Evolutionary conservation across 1,140 invertebrate species (phyloP).

Genomic region (Zelostemma sp.): DNA sequence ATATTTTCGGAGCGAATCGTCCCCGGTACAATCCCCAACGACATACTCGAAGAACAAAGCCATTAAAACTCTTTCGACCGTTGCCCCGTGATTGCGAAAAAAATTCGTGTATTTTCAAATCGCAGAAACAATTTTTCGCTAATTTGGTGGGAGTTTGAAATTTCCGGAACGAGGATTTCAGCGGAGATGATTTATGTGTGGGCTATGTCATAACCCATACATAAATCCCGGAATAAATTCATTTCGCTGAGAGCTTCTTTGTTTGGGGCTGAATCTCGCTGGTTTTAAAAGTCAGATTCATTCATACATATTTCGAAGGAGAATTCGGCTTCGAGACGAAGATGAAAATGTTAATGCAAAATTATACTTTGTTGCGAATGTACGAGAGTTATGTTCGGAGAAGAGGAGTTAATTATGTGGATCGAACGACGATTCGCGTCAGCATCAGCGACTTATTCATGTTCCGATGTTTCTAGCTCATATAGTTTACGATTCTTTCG

Average conservation of each 20-base stretch:
- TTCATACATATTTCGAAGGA: not conserved
- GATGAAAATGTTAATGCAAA: not conserved
- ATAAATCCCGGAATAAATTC: conserved; percentile 63
- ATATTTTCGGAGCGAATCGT: conserved; percentile 21
- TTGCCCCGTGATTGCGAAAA: no score
- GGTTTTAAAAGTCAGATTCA: conserved; percentile 39
- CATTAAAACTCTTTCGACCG: no score
- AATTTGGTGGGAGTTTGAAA: no score
- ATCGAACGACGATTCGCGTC: conserved; percentile 11
- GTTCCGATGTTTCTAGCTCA: conserved; percentile 62
- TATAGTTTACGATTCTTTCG: conserved; percentile 58
- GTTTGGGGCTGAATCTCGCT: conserved; percentile 16
- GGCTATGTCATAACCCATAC: conserved; percentile 48
- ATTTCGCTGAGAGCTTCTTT: conserved; percentile 62
- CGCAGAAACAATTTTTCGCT: no score
- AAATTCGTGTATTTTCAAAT: no score
- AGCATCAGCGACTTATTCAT: conserved; percentile 35
- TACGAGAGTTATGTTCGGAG: not conserved
- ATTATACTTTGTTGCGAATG: not conserved
- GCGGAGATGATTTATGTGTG: conserved; percentile 53
- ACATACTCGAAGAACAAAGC: not conserved
- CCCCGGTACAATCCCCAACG: no score
- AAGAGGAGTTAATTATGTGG: not conserved
- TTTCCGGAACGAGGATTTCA: no score
- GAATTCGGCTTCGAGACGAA: not conserved